Conservation (phyloP, 2,113 vertebrate species). For the Gopherus evgoodei region DNA sequence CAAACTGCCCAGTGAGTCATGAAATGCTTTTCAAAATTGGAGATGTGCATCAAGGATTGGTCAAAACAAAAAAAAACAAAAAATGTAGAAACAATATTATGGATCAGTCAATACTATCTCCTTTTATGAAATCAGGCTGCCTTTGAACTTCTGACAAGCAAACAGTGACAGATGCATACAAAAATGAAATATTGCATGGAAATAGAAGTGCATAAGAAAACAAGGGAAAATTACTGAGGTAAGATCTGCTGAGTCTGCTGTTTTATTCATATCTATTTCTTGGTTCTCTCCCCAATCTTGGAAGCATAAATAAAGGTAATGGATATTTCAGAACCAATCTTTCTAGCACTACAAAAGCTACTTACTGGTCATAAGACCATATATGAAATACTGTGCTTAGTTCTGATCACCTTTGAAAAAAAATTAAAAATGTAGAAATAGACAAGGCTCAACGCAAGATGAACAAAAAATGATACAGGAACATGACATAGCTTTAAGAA, state of each 20-base stretch:
- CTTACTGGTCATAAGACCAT: neutral
- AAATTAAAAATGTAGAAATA: neutral
- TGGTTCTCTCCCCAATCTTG: conserved; percentile 26
- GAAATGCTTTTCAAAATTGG: conserved; percentile 71
- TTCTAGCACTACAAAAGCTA: neutral
- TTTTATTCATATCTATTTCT: conserved; percentile 25
- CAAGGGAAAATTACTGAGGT: conserved; percentile 23
- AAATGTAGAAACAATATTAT: conserved; percentile 59
- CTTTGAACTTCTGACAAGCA: conserved; percentile 71
- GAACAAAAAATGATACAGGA: neutral
- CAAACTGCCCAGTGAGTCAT: conserved; percentile 72
- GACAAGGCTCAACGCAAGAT: neutral
- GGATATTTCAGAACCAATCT: conserved; percentile 25
- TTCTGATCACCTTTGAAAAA: neutral
- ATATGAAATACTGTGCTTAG: neutral
- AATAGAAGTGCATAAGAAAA: conserved; percentile 72
- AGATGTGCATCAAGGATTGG: conserved; percentile 65
- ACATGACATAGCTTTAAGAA: neutral
- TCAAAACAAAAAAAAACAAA: conserved; percentile 50
- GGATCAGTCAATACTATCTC: conserved; percentile 61
- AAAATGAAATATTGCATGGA: conserved; percentile 67
- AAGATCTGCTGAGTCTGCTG: conserved; percentile 68
- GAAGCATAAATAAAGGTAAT: conserved; percentile 43
- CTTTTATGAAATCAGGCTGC: conserved; percentile 61
- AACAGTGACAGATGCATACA: conserved; percentile 66